Base-by-base conservation (phyloP, 2,113 vertebrate species). In the Zootoca vivipara region DNA sequence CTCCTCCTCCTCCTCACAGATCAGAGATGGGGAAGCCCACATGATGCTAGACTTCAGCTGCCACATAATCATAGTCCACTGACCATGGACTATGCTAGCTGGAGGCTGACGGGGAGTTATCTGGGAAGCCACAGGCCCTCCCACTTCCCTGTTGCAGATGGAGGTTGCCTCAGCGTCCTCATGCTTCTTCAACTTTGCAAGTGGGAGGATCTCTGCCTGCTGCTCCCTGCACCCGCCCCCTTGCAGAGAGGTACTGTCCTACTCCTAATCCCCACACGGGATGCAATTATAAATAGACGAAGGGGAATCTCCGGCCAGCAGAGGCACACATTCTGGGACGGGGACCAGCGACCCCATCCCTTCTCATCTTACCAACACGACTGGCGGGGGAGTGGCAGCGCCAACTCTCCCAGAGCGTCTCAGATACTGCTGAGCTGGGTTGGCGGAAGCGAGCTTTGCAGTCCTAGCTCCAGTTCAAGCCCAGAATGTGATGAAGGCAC, bases 281-380 rank as follows among this genome's bases (percentile, higher is more conserved):
- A 81, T 3, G 24, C 13, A 2, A 64, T 83, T 85, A 90, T 65
- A 92, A 92, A 92, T 79, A 89, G 78, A 83, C 86, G 67, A 46
- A 30, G 46, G 79, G 78, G 83, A 88, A 74, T 35, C 83, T 58
- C 8, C 80, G 75, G 87, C 85, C 88, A 86, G 42, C 38, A 84
- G 40, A 64, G n/a, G 35, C 0, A 8, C 12, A 42, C 73, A 58
- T 5, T 58, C 56, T 82, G 85, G 81, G 83, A 88, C 87, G 74
- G 38, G 22, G 83, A 35, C 92, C 91, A 77, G 46, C 62, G 33
- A 58, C 78, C 78, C 42, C 77, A 56, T 82, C 85, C 78, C 83
- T 83, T 90, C 82, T 92, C 81, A 46, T 52, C 85, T 93, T 84
- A 86, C 92, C 72, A 42, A 75, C n/a, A 35, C 58, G 33, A 15